Evolutionary conservation across 1,140 invertebrate species (phyloP).

Genomic region (Trachelipus rathkii): DNA sequence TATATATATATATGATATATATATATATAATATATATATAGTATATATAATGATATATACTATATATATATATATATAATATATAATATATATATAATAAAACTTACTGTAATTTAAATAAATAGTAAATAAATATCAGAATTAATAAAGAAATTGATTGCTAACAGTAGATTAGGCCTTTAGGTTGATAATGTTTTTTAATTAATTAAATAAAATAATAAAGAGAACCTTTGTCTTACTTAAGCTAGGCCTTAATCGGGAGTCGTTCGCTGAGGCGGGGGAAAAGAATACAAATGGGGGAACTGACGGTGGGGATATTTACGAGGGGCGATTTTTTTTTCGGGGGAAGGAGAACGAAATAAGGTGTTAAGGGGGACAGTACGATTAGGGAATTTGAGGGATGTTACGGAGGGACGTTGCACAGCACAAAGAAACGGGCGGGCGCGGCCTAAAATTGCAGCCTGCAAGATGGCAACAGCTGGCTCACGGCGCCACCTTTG

Average conservation of each 20-base stretch:
- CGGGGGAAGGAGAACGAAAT: not conserved
- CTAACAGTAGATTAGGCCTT: no score
- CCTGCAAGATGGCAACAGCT: slow-evolving; percentile 10
- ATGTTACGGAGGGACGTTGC: not conserved
- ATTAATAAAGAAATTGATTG: not conserved
- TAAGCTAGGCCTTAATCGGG: not conserved
- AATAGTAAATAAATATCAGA: not conserved
- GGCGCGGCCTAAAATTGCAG: slow-evolving; percentile 10
- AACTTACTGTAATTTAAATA: not conserved
- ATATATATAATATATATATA: not conserved
- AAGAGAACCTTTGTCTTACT: not conserved
- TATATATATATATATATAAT: slow-evolving; percentile 10
- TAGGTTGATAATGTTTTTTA: not conserved
- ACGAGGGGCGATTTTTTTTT: not conserved
- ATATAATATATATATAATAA: not conserved
- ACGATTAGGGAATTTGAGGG: not conserved
- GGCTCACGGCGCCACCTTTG: slow-evolving; percentile 6
- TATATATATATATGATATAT: slow-evolving; percentile 3
- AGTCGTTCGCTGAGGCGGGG: not conserved
- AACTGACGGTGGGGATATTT: not conserved
- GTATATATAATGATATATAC: not conserved
- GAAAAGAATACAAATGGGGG: not conserved
- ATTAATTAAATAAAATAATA: not conserved
- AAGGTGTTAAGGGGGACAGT: not conserved
- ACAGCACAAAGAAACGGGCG: slow-evolving; percentile 9